phyloP scores from a whole-genome alignment of 2,113 vertebrate genomes.

The Aythya baeri region DNA sequence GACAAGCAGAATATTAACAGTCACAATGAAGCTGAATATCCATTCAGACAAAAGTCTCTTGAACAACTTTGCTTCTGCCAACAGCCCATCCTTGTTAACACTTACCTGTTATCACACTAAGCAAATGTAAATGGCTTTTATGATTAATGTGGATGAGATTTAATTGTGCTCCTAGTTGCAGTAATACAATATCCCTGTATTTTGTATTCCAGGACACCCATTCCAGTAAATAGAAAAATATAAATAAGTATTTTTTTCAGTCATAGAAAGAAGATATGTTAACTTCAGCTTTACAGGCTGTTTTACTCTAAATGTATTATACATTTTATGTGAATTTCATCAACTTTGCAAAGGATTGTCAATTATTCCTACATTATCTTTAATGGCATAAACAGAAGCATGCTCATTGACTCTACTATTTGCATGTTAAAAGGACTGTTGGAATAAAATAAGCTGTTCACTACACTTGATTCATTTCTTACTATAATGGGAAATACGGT shows the following conservation, averaged over 20 bases:
- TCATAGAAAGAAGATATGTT: background rate
- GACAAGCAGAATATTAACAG: background rate
- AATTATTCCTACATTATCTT: conserved; percentile 3
- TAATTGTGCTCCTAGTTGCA: background rate
- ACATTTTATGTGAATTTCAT: conserved; percentile 1
- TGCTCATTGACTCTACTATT: background rate
- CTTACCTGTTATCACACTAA: background rate
- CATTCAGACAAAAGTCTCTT: background rate
- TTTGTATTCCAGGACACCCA: background rate
- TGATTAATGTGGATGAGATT: background rate
- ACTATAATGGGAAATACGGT: background rate
- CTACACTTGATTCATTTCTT: conserved; percentile 41
- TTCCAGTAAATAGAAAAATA: background rate
- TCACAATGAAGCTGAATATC: background rate
- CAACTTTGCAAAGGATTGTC: background rate
- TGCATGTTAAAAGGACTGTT: conserved; percentile 15
- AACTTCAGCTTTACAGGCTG: background rate
- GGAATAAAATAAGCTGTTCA: conserved; percentile 15
- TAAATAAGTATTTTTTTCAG: background rate
- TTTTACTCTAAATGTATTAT: background rate
- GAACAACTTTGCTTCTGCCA: background rate
- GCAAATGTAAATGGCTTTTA: background rate
- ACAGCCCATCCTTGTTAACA: background rate
- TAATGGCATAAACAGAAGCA: background rate
- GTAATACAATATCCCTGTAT: background rate